Conservation (phyloP, 1,140 invertebrate species). For the Eumeta japonica region DNA sequence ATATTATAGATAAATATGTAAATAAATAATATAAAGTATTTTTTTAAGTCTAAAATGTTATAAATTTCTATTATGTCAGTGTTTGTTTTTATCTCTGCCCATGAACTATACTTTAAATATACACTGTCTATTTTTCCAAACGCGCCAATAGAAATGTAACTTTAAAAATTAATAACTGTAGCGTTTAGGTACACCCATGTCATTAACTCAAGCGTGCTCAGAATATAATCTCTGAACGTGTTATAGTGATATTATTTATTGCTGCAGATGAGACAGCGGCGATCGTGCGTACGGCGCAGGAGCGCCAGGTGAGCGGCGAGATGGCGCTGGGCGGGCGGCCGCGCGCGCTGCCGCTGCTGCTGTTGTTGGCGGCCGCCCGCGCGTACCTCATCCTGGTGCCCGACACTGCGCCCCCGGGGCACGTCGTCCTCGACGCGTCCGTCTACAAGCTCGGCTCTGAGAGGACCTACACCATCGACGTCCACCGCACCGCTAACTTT, state of each 20-base stretch:
- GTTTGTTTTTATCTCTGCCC: too few species aligned
- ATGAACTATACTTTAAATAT: too few species aligned
- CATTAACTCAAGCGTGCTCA: too few species aligned
- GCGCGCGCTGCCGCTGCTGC: conserved; percentile 24
- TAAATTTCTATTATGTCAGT: too few species aligned
- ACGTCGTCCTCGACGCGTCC: conserved; percentile 76
- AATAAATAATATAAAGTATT: too few species aligned
- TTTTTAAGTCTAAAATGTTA: too few species aligned
- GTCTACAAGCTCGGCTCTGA: conserved; percentile 74
- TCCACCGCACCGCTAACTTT: conserved; percentile 76
- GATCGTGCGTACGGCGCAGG: conserved; percentile 27
- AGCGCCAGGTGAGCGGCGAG: conserved; percentile 38
- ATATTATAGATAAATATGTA: too few species aligned
- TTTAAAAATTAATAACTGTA: too few species aligned
- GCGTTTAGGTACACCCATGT: too few species aligned
- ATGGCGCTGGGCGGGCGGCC: conserved; percentile 30
- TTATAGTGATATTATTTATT: conserved; percentile 9
- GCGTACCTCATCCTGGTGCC: conserved; percentile 71
- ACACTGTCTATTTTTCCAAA: too few species aligned
- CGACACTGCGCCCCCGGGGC: conserved; percentile 65
- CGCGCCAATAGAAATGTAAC: too few species aligned
- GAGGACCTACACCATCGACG: conserved; percentile 72
- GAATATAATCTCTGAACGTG: neutral
- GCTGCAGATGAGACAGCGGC: conserved; percentile 34
- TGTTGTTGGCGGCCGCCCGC: conserved; percentile 26